Percentiles rank a stretch among this genome's conserved stretches.
These are phyloP conservation scores for Meriones psammophilus DNA, from an alignment of 2,797 vertebrate species.

Conservation along the genomic window DNA sequence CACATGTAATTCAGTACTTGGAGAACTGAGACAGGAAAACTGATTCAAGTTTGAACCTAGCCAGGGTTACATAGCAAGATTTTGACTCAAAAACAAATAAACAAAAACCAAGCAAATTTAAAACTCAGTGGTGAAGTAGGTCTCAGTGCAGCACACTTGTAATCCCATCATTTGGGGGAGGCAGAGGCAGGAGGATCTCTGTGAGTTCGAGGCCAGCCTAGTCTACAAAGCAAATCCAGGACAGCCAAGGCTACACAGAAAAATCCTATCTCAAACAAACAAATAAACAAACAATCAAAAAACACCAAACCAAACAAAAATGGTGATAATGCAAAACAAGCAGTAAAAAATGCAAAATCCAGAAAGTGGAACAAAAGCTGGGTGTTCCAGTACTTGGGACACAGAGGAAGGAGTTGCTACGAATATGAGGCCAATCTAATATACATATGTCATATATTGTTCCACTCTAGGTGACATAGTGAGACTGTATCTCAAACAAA, in stretches of 20 bases:
- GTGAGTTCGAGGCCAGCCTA: too few relatives aligned
- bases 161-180: too few relatives aligned
- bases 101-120: not conserved
- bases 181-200: too few relatives aligned
- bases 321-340: not conserved
- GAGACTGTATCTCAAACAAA: not conserved
- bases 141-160: too few relatives aligned
- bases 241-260: too few relatives aligned
- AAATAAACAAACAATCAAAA: too few relatives aligned
- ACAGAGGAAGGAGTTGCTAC: not conserved
- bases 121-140: not conserved
- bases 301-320: not conserved
- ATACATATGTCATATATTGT: too few relatives aligned
- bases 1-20: not conserved
- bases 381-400: not conserved
- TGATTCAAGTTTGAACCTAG: not conserved
- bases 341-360: conserved; percentile 10
- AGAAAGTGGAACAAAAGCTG: not conserved
- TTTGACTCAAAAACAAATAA: not conserved
- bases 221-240: too few relatives aligned
- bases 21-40: not conserved
- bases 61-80: not conserved
- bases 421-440: not conserved
- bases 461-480: not conserved
- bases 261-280: too few relatives aligned